A percentile compares a stretch with the other conserved stretches of the same genome.
Conservation (phyloP, 1,140 invertebrate genomes). For the Hycleus phaleratus region DNA sequence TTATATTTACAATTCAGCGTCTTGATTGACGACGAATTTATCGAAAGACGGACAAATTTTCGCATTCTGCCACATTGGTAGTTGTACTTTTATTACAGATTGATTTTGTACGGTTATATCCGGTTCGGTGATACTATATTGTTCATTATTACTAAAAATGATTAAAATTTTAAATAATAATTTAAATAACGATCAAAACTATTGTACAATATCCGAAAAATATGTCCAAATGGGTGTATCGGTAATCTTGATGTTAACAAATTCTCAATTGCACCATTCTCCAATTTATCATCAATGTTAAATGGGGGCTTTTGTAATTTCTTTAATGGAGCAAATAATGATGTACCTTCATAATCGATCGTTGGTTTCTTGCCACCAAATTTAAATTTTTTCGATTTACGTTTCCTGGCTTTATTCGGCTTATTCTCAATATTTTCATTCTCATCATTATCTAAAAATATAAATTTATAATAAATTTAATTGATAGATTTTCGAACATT, state of each 20-base stretch:
- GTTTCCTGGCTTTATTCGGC: too few species aligned
- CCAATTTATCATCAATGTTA: slow-evolving; percentile 18
- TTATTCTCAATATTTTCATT: too few species aligned
- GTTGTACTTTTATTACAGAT: too few species aligned
- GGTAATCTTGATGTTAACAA: slow-evolving; percentile 26
- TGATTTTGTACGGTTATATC: background rate
- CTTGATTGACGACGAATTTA: too few species aligned
- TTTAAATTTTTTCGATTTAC: too few species aligned
- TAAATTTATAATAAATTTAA: too few species aligned
- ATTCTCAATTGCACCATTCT: slow-evolving; percentile 22
- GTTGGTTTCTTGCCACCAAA: slow-evolving; percentile 16
- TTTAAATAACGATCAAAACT: too few species aligned
- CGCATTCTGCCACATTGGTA: too few species aligned
- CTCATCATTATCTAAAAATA: too few species aligned
- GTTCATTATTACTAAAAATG: slow-evolving; percentile 20
- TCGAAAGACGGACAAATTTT: too few species aligned
- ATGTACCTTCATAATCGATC: slow-evolving; percentile 15
- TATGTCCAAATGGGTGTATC: slow-evolving; percentile 21
- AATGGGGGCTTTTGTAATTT: slow-evolving; percentile 24
- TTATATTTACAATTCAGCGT: too few species aligned
- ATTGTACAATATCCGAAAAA: slow-evolving; percentile 28
- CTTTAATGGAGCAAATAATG: slow-evolving; percentile 13
- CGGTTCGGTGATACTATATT: slow-evolving; percentile 8
- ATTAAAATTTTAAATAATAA: background rate
- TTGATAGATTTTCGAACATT: too few species aligned